Evolutionary conservation across 1,140 invertebrate species (phyloP), one percentile per base, ranked within the genome.

Genomic region (Drosophila eugracilis): DNA sequence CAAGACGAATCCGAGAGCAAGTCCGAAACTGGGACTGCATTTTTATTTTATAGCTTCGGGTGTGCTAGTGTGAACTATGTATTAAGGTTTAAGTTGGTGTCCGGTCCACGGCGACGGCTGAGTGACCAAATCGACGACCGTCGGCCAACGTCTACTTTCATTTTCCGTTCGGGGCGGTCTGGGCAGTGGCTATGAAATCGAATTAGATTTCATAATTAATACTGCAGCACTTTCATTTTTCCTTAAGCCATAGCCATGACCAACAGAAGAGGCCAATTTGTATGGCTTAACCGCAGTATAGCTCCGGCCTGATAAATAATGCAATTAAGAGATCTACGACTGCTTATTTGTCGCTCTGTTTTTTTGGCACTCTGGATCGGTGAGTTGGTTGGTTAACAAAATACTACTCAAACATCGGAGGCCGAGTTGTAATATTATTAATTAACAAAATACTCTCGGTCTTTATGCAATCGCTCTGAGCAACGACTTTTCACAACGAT

Each of bases 191-290:
- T 73, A 44, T 32, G 47, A 78, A 78, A 78, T 74, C 45, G 75
- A 77, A 60, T 71, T 70, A 70, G 41, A 75, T 77, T 75, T 69
- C 75, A 78, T 78, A 78, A 78, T 69, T 69, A 78, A 78, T 78
- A 67, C 69, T 53, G 65, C 63, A 62, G 69, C 76, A 78, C 76
- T 78, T 78, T 78, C 76, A 78, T 78, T 78, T 77, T 73, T 75
- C 54, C 47, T 28, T 39, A 62, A 76, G 42, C 70, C 59, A 47
- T 41, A 69, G 50, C 72, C 60, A 75, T 75, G 71, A 74, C 73
- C 72, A 76, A 71, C 58, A 30, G 60, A 44, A 34, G 37, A 62
- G 37, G 54, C 49, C 55, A 59, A 59, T 59, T 59, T 59, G 55
- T 59, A 53, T 15, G 55, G 49, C 55, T 47, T 28, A 28, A 17